Conservation (phyloP, 2,113 vertebrate genomes). For the Centropus unirufus region DNA sequence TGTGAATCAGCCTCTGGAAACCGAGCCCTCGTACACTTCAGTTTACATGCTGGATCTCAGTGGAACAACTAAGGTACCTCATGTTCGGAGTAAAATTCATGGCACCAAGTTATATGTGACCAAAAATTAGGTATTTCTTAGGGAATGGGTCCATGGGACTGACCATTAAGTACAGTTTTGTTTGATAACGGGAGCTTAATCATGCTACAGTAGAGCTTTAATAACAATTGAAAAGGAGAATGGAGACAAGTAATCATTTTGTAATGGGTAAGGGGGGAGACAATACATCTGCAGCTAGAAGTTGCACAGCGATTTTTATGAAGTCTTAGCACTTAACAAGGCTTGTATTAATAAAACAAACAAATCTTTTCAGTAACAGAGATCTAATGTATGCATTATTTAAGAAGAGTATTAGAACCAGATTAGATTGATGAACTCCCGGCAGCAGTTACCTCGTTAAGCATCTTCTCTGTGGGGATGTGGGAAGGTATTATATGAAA, state of each 20-base stretch:
- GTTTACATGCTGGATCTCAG: not conserved
- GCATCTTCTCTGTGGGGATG: constrained; percentile 43
- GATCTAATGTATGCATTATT: constrained; percentile 63
- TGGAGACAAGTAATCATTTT: constrained; percentile 17
- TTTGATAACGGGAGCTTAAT: not conserved
- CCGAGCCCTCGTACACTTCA: not conserved
- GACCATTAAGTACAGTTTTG: not conserved
- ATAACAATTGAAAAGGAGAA: constrained; percentile 11
- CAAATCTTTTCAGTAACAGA: constrained; percentile 48
- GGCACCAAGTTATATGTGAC: not conserved
- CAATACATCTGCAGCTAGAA: constrained; percentile 21
- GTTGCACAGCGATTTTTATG: not conserved
- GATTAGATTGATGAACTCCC: constrained; percentile 13
- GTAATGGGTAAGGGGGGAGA: not conserved
- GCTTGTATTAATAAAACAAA: constrained; percentile 59
- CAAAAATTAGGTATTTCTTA: not conserved
- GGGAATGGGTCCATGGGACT: not conserved
- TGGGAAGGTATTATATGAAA: constrained; percentile 28
- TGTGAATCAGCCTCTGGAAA: not conserved
- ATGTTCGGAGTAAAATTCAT: not conserved
- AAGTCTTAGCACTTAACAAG: constrained; percentile 46
- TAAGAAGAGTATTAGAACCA: constrained; percentile 54
- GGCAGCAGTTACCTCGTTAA: constrained; percentile 43
- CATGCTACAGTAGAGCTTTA: not conserved
- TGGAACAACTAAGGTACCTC: not conserved